These are phyloP conservation scores for Cylas formicarius DNA, from an alignment of 1,140 invertebrate genomes.

Conservation along the genomic window DNA sequence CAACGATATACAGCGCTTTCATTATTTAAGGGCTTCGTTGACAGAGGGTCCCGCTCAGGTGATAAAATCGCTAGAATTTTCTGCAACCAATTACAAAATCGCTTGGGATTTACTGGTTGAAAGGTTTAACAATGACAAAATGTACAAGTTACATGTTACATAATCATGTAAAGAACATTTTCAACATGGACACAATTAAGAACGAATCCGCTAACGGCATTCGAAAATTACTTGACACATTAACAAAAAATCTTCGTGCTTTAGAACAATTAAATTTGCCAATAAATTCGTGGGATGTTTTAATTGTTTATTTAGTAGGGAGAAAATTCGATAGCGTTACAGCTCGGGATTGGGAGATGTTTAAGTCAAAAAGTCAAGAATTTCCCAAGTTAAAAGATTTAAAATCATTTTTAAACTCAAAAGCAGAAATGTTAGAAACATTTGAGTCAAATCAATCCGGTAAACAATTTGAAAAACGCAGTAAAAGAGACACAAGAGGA, in stretches of 20 bases:
- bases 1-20: constrained; percentile 33
- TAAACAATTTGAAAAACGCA: no score
- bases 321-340: constrained; percentile 5
- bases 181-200: constrained; percentile 35
- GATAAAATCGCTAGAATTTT: constrained; percentile 27
- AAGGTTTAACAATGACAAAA: constrained; percentile 27
- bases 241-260: constrained; percentile 2
- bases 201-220: background rate
- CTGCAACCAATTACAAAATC: constrained; percentile 25
- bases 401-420: constrained; percentile 4
- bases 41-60: constrained; percentile 19
- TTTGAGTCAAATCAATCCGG: constrained; percentile 3
- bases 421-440: constrained; percentile 8
- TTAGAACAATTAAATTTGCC: constrained; percentile 7
- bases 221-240: constrained; percentile 1
- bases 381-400: constrained; percentile 7
- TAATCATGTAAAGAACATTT: constrained; percentile 25
- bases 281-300: constrained; percentile 5
- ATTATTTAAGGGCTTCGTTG: constrained; percentile 27
- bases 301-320: constrained; percentile 1
- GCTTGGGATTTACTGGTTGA: constrained; percentile 27
- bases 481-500: no score
- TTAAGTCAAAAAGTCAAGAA: background rate
- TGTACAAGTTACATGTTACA: constrained; percentile 23
- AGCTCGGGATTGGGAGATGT: constrained; percentile 1